Conservation (phyloP, 2,113 vertebrate species). For the Apteryx owenii region DNA sequence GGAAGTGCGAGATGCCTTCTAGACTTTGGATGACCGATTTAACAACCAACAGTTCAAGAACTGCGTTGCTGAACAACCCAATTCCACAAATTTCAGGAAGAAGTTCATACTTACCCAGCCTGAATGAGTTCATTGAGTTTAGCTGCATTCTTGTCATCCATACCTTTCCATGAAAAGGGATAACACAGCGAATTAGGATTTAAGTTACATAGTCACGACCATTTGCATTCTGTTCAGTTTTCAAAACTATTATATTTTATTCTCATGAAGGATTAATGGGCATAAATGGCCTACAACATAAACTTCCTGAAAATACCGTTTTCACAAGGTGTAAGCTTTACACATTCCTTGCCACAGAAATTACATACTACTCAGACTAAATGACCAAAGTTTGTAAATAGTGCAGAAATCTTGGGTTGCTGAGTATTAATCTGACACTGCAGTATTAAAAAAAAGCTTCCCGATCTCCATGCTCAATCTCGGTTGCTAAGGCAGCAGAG, state of each 20-base stretch:
- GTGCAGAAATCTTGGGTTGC: not conserved
- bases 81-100: not conserved
- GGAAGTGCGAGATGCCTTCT: not conserved
- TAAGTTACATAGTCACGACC: not conserved
- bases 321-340: not conserved
- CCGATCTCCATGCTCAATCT: not conserved
- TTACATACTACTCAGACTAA: not conserved
- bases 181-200: constrained; percentile 26
- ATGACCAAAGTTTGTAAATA: not conserved
- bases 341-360: not conserved
- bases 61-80: not conserved
- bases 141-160: constrained; percentile 97
- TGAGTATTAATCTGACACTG: not conserved
- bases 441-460: not conserved
- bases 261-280: not conserved
- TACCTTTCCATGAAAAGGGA: constrained; percentile 82
- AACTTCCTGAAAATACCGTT: not conserved
- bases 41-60: not conserved
- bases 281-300: not conserved
- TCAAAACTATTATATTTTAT: not conserved
- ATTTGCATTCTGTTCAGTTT: not conserved
- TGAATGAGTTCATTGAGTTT: constrained; percentile 98
- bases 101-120: constrained; percentile 86
- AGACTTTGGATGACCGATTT: not conserved
- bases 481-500: constrained; percentile 42